phyloP scores from a whole-genome alignment of 2,888 invertebrate genomes.

The Salpingus planirostris region DNA sequence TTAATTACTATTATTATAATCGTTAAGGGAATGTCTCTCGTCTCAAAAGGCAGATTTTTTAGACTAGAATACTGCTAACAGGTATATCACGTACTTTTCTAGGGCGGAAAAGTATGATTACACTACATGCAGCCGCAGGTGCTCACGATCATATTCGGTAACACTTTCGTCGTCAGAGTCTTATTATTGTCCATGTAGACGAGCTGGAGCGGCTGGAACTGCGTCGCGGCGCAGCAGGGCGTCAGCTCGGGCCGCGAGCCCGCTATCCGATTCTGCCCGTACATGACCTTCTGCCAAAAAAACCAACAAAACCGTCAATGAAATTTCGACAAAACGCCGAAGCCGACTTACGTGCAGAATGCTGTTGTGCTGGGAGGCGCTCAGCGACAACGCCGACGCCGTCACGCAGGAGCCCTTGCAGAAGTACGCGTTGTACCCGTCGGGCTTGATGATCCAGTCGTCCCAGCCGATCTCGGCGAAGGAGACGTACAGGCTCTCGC shows the following conservation, averaged over 20 bases:
- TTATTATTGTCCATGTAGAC: constrained; percentile 73
- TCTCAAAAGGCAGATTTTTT: too few species aligned
- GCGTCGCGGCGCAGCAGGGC: constrained; percentile 81
- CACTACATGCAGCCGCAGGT: constrained; percentile 77
- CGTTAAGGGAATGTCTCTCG: too few species aligned
- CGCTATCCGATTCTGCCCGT: constrained; percentile 41
- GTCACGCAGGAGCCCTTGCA: constrained; percentile 74
- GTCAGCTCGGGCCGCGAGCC: constrained; percentile 53
- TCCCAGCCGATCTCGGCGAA: constrained; percentile 82
- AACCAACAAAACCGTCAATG: not conserved
- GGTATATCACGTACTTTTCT: constrained; percentile 6
- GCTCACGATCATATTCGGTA: constrained; percentile 88
- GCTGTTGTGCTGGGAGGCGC: constrained; percentile 59
- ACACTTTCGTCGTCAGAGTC: constrained; percentile 65
- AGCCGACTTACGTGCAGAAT: constrained; percentile 58
- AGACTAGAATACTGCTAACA: constrained; percentile 12
- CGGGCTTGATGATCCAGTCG: constrained; percentile 77
- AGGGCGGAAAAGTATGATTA: too few species aligned
- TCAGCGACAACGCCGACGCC: constrained; percentile 59
- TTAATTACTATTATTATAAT: too few species aligned
- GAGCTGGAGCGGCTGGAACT: constrained; percentile 69
- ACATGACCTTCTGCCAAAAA: constrained; percentile 58
- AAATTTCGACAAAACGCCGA: too few species aligned
- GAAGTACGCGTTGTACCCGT: constrained; percentile 79
- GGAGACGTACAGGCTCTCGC: constrained; percentile 72